These are phyloP conservation scores for Charaxes varanes DNA, from an alignment of 1,140 invertebrate species.

Conservation along the genomic window DNA sequence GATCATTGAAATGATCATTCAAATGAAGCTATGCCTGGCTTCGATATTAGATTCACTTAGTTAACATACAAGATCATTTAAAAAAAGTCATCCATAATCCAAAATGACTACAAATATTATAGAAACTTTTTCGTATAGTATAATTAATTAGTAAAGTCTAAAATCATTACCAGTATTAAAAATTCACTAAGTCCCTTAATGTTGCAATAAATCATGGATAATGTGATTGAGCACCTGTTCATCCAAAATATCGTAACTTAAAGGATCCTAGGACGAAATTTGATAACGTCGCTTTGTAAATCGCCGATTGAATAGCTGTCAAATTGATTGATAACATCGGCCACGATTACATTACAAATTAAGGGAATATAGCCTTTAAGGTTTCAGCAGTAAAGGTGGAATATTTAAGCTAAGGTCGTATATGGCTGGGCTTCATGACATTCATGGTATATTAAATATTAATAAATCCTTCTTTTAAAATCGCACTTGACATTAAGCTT, in stretches of 20 bases:
- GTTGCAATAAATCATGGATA: slow-evolving; percentile 8
- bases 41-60: too few species aligned
- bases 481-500: too few species aligned
- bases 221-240: slow-evolving; percentile 13
- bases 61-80: too few species aligned
- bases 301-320: slow-evolving; percentile 32
- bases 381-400: neutral
- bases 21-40: too few species aligned
- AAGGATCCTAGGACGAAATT: slow-evolving; percentile 19
- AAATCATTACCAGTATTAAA: neutral
- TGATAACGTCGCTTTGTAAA: slow-evolving; percentile 32
- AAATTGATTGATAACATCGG: slow-evolving; percentile 32
- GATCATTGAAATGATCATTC: too few species aligned
- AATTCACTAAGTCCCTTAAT: neutral
- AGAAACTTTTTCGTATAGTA: neutral
- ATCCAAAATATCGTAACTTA: slow-evolving; percentile 5
- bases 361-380: slow-evolving; percentile 2
- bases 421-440: too few species aligned
- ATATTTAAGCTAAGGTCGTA: too few species aligned
- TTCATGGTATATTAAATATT: too few species aligned
- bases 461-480: too few species aligned
- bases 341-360: slow-evolving; percentile 9
- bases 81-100: too few species aligned
- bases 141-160: slow-evolving; percentile 3
- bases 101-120: too few species aligned